Conservation (phyloP, 2,888 invertebrate genomes). For the Andricus curvator region DNA sequence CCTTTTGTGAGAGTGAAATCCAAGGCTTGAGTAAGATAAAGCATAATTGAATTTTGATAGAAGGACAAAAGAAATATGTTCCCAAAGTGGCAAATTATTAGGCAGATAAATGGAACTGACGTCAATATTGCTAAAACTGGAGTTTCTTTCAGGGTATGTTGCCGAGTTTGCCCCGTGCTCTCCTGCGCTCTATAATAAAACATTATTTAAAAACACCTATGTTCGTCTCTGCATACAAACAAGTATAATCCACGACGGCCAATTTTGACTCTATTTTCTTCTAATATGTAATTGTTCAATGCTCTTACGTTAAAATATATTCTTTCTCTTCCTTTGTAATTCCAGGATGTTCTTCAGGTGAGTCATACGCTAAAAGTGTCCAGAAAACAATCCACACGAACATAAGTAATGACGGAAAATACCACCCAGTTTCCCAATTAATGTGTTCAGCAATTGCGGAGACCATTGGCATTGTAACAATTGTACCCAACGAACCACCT, state of each 20-base stretch:
- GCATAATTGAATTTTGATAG: slow-evolving; percentile 87
- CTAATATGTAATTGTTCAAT: too few species aligned
- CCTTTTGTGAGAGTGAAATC: slow-evolving; percentile 86
- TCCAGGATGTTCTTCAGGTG: slow-evolving; percentile 82
- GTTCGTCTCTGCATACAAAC: too few species aligned
- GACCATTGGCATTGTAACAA: slow-evolving; percentile 85
- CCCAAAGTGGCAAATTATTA: slow-evolving; percentile 85
- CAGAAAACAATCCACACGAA: slow-evolving; percentile 81
- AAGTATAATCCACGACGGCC: too few species aligned
- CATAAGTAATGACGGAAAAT: slow-evolving; percentile 82
- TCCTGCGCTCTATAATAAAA: slow-evolving; percentile 79
- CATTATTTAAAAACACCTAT: slow-evolving; percentile 20
- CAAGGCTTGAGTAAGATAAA: slow-evolving; percentile 86
- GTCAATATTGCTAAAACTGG: slow-evolving; percentile 83
- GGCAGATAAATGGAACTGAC: slow-evolving; percentile 85
- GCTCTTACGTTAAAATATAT: slow-evolving; percentile 79
- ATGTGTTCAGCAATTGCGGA: slow-evolving; percentile 82
- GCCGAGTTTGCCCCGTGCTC: slow-evolving; percentile 60
- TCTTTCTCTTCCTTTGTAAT: slow-evolving; percentile 83
- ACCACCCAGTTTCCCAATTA: slow-evolving; percentile 86
- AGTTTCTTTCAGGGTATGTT: slow-evolving; percentile 77
- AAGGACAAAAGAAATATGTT: slow-evolving; percentile 89
- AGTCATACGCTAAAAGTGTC: slow-evolving; percentile 83
- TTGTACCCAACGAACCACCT: slow-evolving; percentile 87
- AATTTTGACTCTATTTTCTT: too few species aligned